Percentiles rank a stretch among this genome's conserved stretches.
These are phyloP conservation scores for Pantherophis guttatus DNA, from an alignment of 2,113 vertebrate genomes.

Conservation along the genomic window DNA sequence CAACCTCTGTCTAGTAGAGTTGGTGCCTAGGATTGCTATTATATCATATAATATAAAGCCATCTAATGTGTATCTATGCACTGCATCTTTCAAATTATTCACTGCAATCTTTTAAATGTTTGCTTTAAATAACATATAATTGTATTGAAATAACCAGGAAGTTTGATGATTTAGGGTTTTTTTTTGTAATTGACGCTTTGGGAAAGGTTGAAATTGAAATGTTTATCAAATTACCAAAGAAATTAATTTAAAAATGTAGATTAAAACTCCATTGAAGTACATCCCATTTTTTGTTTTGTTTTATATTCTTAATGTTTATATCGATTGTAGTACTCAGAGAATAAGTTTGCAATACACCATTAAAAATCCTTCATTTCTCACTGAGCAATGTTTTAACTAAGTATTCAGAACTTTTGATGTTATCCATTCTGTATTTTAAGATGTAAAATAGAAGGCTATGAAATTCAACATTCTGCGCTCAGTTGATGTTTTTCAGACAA, in stretches of 20 bases:
- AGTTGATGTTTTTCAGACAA: not conserved
- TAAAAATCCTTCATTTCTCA: not conserved
- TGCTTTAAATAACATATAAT: conserved; percentile 1
- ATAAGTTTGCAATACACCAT: not conserved
- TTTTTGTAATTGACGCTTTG: conserved; percentile 36
- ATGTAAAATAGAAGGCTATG: not conserved
- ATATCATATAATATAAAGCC: conserved; percentile 3
- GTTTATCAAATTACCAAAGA: conserved; percentile 63
- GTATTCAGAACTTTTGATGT: conserved; percentile 1
- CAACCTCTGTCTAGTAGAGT: not conserved
- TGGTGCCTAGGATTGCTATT: not conserved
- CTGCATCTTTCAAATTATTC: conserved; percentile 18
- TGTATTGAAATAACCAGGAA: conserved; percentile 28
- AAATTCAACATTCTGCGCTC: not conserved
- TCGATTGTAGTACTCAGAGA: not conserved
- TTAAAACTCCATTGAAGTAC: conserved; percentile 10
- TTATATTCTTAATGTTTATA: conserved; percentile 6
- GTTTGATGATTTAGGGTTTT: not conserved
- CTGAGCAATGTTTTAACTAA: not conserved
- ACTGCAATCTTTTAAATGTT: conserved; percentile 19
- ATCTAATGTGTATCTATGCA: not conserved
- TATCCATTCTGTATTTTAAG: not conserved
- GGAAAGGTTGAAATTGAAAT: conserved; percentile 31
- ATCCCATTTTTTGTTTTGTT: not conserved
- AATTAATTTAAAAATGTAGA: conserved; percentile 26